Evolutionary conservation across 2,888 invertebrate genomes (phyloP).

Genomic region (Trichogramma evanescens): DNA sequence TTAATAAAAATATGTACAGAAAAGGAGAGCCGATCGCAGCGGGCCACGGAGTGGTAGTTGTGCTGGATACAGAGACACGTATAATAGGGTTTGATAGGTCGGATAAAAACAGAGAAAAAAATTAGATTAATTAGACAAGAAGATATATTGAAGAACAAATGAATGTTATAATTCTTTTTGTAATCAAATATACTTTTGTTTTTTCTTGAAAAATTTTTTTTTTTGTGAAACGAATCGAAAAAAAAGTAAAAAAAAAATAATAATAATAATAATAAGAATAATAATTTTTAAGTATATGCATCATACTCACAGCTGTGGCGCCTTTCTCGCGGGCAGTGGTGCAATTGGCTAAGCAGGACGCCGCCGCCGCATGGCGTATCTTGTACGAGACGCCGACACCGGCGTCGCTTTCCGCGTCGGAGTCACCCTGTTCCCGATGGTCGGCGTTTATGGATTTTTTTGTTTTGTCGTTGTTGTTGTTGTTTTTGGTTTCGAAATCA

Average conservation of each 20-base stretch:
- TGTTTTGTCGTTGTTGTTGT: no score
- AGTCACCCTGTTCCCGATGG: constrained; percentile 39
- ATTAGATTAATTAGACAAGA: constrained; percentile 10
- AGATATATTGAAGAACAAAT: constrained; percentile 4
- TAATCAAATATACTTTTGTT: neutral
- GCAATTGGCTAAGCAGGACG: constrained; percentile 46
- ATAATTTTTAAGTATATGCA: no score
- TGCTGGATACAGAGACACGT: constrained; percentile 21
- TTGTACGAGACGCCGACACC: constrained; percentile 66
- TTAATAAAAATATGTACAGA: constrained; percentile 21
- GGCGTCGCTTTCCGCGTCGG: constrained; percentile 48
- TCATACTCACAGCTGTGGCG: constrained; percentile 44
- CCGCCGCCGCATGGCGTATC: constrained; percentile 45
- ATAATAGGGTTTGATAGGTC: no score
- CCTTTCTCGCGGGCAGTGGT: constrained; percentile 43
- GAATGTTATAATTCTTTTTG: constrained; percentile 8
- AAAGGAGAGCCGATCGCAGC: constrained; percentile 25
- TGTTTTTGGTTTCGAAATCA: no score
- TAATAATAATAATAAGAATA: no score
- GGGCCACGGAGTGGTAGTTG: constrained; percentile 21
- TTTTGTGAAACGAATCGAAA: no score
- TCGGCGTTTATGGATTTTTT: no score
- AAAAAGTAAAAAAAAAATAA: neutral
- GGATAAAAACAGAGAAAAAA: constrained; percentile 14
- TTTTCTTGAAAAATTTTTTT: no score